Base-by-base conservation (phyloP, 2,797 vertebrate species). In the Aphelocoma californica region DNA sequence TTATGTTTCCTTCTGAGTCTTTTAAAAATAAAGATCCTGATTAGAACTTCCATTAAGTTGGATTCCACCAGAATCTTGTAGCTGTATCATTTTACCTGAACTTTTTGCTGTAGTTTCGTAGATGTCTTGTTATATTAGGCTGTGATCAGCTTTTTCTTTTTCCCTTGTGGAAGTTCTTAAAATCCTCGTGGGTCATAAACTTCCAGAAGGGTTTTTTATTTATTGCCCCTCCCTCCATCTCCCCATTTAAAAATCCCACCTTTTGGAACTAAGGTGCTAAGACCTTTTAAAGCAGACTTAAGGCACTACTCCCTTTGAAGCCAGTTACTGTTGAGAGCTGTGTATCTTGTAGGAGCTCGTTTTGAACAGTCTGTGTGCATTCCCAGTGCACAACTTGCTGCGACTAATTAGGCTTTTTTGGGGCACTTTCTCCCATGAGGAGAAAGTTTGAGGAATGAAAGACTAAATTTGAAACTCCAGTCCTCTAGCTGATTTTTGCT, bases 401-500 rank as follows among this genome's bases (percentile, higher is more conserved):
- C 51, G 58, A 61, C 56, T 87, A 85, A 58, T 87, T 66, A 40
- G 53, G 38, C 51, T 72, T 94, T 73, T 73, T 71, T 70, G 67
- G 38, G 20, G 6, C 40, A 62, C 44, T 85, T 77, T 88, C 23
- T 79, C 31, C 31, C 18, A 36, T 66, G 47, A 48, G 47, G 24
- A 25, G 47, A 25, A 48, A 69, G 19, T 61, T 51, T 54, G 36
- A 84, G 42, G 42, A 88, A 23, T 32, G 62, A 72, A 88, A 75
- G 81, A 40, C 44, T 87, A 60, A 73, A 77, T 85, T 80, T 92
- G 71, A 84, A 88, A 89, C 51, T 81, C 14, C 24, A 56, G 48
- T 62, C 13, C 8, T 82, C 81, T 31, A 54, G 51, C 45, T 77
- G 29, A 32, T 81, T 73, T 87, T 91, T 70, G 28, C 71, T 73